Conservation (phyloP, 2,113 vertebrate species). For the Meles meles region DNA sequence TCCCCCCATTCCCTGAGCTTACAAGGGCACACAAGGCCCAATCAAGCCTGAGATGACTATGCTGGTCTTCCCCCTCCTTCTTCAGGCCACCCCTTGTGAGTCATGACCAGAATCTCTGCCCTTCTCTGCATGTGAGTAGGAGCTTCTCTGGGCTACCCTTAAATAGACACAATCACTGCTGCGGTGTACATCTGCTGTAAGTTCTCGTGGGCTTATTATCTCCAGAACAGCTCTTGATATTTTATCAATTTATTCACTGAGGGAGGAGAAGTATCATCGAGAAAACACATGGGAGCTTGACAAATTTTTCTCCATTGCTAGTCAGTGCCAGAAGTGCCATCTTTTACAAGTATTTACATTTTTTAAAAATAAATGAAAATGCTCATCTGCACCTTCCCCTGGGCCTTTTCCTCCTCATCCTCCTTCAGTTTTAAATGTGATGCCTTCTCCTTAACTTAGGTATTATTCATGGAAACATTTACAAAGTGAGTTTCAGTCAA, state of each 20-base stretch:
- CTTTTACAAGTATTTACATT: background rate
- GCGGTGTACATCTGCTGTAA: conserved; percentile 4
- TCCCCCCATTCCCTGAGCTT: background rate
- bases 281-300: background rate
- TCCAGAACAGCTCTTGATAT: conserved; percentile 28
- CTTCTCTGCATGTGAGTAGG: background rate
- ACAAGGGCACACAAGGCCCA: background rate
- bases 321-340: background rate
- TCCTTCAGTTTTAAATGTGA: background rate
- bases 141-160: conserved; percentile 22
- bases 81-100: background rate
- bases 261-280: background rate
- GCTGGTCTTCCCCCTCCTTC: background rate
- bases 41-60: background rate
- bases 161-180: background rate
- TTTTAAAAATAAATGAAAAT: background rate
- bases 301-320: background rate
- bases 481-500: background rate
- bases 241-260: conserved; percentile 18
- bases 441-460: background rate
- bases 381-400: background rate
- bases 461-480: background rate
- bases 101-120: background rate
- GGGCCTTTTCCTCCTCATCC: background rate
- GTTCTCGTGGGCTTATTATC: background rate